These are phyloP conservation scores for Aphrocallistes beatrix DNA, from an alignment of 37 sponge, comb jelly and placozoan species.

Conservation along the genomic window DNA sequence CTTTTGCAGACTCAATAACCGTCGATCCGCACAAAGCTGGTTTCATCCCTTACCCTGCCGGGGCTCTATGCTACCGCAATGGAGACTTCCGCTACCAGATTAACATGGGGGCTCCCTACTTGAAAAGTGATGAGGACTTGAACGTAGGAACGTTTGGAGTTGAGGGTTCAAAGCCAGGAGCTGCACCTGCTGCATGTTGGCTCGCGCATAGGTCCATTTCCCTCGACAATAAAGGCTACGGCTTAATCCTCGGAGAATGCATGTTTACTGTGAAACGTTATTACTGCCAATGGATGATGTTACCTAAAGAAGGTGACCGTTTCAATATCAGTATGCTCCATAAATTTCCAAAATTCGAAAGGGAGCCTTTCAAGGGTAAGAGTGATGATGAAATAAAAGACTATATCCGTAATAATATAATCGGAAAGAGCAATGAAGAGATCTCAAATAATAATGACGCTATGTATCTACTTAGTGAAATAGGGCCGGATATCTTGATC, in stretches of 20 bases:
- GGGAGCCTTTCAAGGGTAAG: conserved; percentile 14
- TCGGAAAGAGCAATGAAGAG: conserved; percentile 10
- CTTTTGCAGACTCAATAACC: conserved; percentile 23
- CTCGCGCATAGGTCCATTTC: conserved; percentile 20
- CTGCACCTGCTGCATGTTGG: conserved; percentile 11
- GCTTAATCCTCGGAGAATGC: conserved; percentile 23
- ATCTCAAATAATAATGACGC: conserved; percentile 2
- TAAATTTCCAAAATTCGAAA: neutral
- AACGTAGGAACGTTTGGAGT: conserved; percentile 23
- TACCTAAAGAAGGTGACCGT: conserved; percentile 19
- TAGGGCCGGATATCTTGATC: conserved; percentile 27
- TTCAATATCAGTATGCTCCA: neutral
- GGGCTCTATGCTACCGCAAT: conserved; percentile 22
- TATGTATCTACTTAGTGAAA: neutral
- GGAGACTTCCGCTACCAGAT: neutral
- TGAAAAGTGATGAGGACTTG: conserved; percentile 19
- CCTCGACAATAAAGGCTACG: conserved; percentile 22
- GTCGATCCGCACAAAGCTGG: conserved; percentile 29
- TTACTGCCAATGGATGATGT: conserved; percentile 19
- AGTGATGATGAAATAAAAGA: neutral
- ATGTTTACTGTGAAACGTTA: conserved; percentile 23
- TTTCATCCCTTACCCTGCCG: conserved; percentile 23
- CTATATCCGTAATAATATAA: conserved; percentile 11
- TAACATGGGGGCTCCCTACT: neutral
- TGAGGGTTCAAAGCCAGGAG: conserved; percentile 29